phyloP scores from a whole-genome alignment of 2,797 vertebrate genomes.

The Zenarchopterus dispar region DNA sequence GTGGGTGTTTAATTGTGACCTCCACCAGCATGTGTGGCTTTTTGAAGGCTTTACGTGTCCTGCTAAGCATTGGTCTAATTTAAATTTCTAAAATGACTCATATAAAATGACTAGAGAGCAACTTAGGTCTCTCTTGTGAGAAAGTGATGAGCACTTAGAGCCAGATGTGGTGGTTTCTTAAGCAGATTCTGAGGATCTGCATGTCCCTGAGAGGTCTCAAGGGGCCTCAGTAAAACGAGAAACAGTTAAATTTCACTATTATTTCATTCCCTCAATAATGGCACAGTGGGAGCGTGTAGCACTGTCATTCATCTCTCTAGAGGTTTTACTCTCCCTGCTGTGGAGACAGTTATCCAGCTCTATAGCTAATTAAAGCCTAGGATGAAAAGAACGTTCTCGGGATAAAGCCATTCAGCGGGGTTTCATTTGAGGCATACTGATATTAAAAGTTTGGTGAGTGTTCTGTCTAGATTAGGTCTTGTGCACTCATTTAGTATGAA shows the following conservation, averaged over 20 bases:
- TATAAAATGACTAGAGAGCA: not conserved
- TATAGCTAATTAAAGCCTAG: slow-evolving; percentile 46
- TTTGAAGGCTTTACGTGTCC: slow-evolving; percentile 3
- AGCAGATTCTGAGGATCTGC: slow-evolving; percentile 35
- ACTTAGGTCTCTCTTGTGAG: slow-evolving; percentile 10
- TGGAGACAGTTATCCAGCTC: slow-evolving; percentile 32
- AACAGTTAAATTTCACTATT: slow-evolving; percentile 51
- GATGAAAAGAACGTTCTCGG: slow-evolving; percentile 11
- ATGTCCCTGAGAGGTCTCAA: slow-evolving; percentile 24
- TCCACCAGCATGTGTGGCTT: not conserved
- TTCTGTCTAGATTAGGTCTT: slow-evolving; percentile 24
- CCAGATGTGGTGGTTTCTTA: slow-evolving; percentile 23
- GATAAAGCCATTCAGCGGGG: slow-evolving; percentile 15
- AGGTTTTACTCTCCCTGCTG: slow-evolving; percentile 38
- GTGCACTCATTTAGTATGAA: slow-evolving; percentile 30
- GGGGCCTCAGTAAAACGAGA: slow-evolving; percentile 38
- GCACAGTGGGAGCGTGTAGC: slow-evolving; percentile 46
- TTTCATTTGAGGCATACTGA: slow-evolving; percentile 19
- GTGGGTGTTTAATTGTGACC: slow-evolving; percentile 9
- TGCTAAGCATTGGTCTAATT: not conserved
- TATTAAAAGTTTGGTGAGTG: slow-evolving; percentile 59
- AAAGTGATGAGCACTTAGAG: slow-evolving; percentile 18
- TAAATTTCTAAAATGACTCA: not conserved
- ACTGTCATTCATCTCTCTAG: slow-evolving; percentile 59
- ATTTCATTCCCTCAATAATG: slow-evolving; percentile 40